Base-by-base conservation (phyloP, 2,113 vertebrate species). In the Pleuronectes platessa region DNA sequence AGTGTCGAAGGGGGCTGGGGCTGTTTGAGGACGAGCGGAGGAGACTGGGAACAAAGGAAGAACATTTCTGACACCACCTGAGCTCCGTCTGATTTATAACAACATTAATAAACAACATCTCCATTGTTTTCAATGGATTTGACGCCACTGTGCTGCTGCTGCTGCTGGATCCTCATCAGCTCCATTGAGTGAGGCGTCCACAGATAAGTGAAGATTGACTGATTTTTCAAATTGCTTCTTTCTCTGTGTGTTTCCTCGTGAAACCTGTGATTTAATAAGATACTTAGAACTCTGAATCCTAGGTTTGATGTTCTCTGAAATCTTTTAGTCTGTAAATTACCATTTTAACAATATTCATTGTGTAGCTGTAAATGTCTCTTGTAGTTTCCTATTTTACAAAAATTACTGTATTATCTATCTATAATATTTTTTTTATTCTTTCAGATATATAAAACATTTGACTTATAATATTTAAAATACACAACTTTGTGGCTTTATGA, bases 131-230 rank as follows among this genome's bases (percentile, higher is more conserved):
- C 24, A 20, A 56, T 56, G 54, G 54, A 56, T 56, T 5, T 14
- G 21, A 21, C 54, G 14, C 21, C 54, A 1, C 8, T 24, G 12
- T 11, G 2, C 1, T 2, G 18, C 54, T 55, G 54, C 54, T 24
- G 54, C 54, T 23, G 54, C 54, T 56, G 54, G 54, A 56, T 56
- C 54, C 21, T 56, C n/a, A 24, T 56, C 54, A 56, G n/a, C 54
- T 56, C 54, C 54, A 21, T 21, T 56, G 54, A 56, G 54, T 24
- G 54, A 56, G 20, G 51, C 18, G 42, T 13, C 14, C 13, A 45
- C 42, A 15, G 42, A 45, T 45, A 45, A 45, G 12, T 45, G 42
- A 37, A 6, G 47, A 10, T 31, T 31, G 53, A 54, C n/a, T 54
- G 53, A 21, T 54, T 20, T 6, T 21, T 21, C 8, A 21, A 21